phyloP scores from a whole-genome alignment of 2,888 invertebrate genomes.

The Caenorhabditis uteleia region DNA sequence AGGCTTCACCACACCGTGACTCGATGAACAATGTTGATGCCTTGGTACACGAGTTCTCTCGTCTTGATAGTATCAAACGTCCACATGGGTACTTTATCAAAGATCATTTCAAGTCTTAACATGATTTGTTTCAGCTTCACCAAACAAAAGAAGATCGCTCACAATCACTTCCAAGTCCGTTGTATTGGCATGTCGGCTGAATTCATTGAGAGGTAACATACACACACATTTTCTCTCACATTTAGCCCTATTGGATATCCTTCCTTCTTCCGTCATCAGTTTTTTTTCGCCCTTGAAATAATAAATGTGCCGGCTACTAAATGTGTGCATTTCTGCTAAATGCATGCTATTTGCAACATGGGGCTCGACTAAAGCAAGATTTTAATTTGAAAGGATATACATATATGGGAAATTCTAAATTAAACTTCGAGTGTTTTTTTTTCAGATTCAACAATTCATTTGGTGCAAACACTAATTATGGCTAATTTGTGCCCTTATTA shows the following conservation, averaged over 20 bases:
- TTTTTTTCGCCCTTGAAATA: too few relatives aligned
- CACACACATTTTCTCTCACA: too few relatives aligned
- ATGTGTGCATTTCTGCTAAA: too few relatives aligned
- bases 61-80: slow-evolving; percentile 50
- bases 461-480: slow-evolving; percentile 38
- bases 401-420: too few relatives aligned
- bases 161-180: slow-evolving; percentile 54
- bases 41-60: slow-evolving; percentile 46
- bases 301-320: too few relatives aligned
- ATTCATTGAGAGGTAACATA: slow-evolving; percentile 43
- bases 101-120: not conserved
- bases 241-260: too few relatives aligned
- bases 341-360: too few relatives aligned
- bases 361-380: too few relatives aligned
- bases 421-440: not conserved
- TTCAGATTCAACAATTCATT: slow-evolving; percentile 51
- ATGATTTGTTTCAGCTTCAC: slow-evolving; percentile 15
- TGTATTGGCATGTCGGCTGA: slow-evolving; percentile 57
- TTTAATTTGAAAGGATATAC: too few relatives aligned
- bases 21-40: slow-evolving; percentile 48
- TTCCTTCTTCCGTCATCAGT: too few relatives aligned
- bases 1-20: slow-evolving; percentile 46
- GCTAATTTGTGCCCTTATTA: not conserved
- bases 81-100: slow-evolving; percentile 36
- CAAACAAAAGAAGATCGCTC: slow-evolving; percentile 36